phyloP scores from a whole-genome alignment of 2,113 vertebrate species.

The Anarrhichthys ocellatus region DNA sequence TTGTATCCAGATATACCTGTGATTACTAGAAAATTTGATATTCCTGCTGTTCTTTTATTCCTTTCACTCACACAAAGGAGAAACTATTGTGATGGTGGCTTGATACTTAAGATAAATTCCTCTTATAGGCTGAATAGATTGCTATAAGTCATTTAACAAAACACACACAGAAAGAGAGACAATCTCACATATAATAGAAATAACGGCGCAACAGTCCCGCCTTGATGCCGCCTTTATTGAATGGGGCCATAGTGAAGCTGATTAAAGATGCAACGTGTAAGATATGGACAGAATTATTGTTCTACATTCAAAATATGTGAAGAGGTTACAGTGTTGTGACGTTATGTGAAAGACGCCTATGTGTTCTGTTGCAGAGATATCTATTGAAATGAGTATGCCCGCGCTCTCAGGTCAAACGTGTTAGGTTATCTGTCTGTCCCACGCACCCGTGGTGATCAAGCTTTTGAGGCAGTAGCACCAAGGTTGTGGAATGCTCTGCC shows the following conservation, averaged over 20 bases:
- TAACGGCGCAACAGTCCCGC: too few relatives aligned
- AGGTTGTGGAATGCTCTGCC: too few relatives aligned
- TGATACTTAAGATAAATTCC: neutral
- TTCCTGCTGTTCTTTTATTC: conserved; percentile 33
- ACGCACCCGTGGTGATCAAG: too few relatives aligned
- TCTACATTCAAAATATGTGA: neutral
- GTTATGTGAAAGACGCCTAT: neutral
- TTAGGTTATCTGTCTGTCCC: too few relatives aligned
- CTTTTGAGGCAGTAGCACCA: too few relatives aligned
- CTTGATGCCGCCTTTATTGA: neutral
- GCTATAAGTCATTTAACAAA: neutral
- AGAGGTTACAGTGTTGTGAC: neutral
- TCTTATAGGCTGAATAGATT: neutral
- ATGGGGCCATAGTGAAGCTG: neutral
- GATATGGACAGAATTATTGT: neutral
- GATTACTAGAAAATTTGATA: conserved; percentile 22
- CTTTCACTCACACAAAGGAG: neutral
- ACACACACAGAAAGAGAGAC: neutral
- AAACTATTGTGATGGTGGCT: neutral
- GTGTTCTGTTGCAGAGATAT: neutral
- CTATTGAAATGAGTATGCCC: neutral
- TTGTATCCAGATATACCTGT: conserved; percentile 22
- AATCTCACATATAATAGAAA: neutral
- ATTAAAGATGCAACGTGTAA: neutral
- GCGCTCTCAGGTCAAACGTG: too few relatives aligned